phyloP scores from a whole-genome alignment of 1,140 invertebrate genomes.

The Anoplophora glabripennis region DNA sequence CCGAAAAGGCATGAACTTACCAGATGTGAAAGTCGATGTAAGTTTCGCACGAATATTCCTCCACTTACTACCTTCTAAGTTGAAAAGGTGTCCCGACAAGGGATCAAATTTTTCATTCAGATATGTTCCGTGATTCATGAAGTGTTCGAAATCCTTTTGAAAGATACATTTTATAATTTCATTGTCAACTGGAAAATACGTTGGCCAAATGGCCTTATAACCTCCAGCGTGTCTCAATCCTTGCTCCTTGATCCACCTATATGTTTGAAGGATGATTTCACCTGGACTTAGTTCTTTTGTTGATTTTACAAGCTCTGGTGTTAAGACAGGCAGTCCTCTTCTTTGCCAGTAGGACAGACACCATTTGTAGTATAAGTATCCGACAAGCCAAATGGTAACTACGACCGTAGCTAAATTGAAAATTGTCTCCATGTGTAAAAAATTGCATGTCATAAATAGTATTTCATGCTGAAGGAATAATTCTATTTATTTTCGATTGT shows the following conservation, averaged over 20 bases:
- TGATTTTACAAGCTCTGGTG: slow-evolving; percentile 32
- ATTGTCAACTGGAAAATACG: slow-evolving; percentile 46
- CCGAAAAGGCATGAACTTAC: slow-evolving; percentile 42
- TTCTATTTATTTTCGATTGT: too few species aligned
- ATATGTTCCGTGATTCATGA: slow-evolving; percentile 49
- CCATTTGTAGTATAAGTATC: slow-evolving; percentile 31
- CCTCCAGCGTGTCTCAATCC: slow-evolving; percentile 30
- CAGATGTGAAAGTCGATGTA: slow-evolving; percentile 54
- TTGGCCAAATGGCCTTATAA: slow-evolving; percentile 14
- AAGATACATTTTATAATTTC: slow-evolving; percentile 51
- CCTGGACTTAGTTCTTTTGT: slow-evolving; percentile 27
- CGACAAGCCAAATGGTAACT: too few species aligned
- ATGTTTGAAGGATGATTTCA: slow-evolving; percentile 34
- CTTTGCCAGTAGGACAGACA: slow-evolving; percentile 47
- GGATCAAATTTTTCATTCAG: slow-evolving; percentile 49
- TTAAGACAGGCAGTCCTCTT: slow-evolving; percentile 45
- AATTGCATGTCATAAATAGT: too few species aligned
- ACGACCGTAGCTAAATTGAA: too few species aligned
- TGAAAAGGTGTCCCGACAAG: slow-evolving; percentile 51
- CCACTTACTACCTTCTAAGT: slow-evolving; percentile 51
- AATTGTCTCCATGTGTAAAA: too few species aligned
- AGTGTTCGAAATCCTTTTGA: slow-evolving; percentile 52
- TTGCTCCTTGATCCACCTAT: slow-evolving; percentile 34
- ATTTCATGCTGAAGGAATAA: too few species aligned
- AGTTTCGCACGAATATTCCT: slow-evolving; percentile 49